Percentiles rank a stretch among this genome's conserved stretches.
Conservation (phyloP, 2,113 vertebrate species). For the Urocolius indicus region DNA sequence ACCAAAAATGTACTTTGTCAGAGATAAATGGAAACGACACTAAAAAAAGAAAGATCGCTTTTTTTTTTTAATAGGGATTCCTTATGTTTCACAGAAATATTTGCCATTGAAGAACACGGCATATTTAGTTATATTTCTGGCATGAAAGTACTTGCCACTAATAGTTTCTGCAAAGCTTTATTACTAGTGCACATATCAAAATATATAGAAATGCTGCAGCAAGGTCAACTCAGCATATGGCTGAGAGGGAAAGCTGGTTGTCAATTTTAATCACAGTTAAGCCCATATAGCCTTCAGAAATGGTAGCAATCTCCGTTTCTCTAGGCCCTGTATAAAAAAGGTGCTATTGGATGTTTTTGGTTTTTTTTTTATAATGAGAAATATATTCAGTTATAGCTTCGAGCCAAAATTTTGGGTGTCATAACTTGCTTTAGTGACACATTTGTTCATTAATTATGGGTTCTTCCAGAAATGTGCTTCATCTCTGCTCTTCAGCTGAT, state of each 20-base stretch:
- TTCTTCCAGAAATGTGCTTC: not conserved
- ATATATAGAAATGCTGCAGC: not conserved
- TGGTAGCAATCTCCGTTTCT: not conserved
- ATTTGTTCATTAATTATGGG: not conserved
- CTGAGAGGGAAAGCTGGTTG: not conserved
- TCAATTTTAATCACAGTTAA: conserved; percentile 23
- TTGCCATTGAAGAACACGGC: not conserved
- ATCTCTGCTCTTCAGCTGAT: not conserved
- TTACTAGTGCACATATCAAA: not conserved
- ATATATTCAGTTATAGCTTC: not conserved
- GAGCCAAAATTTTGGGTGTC: not conserved
- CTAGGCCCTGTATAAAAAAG: not conserved
- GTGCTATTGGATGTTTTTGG: not conserved
- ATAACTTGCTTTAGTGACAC: not conserved
- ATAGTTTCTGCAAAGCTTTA: not conserved
- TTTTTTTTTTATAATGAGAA: not conserved
- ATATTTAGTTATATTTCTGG: not conserved
- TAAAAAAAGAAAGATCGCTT: not conserved
- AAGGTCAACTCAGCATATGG: not conserved
- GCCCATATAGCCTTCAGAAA: not conserved
- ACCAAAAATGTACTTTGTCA: not conserved
- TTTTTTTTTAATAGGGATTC: not conserved
- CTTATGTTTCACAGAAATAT: not conserved
- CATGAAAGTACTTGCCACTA: not conserved
- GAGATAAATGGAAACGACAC: not conserved